Evolutionary conservation across 2,888 invertebrate genomes (phyloP).

Genomic region (Dicyrtomina minuta): DNA sequence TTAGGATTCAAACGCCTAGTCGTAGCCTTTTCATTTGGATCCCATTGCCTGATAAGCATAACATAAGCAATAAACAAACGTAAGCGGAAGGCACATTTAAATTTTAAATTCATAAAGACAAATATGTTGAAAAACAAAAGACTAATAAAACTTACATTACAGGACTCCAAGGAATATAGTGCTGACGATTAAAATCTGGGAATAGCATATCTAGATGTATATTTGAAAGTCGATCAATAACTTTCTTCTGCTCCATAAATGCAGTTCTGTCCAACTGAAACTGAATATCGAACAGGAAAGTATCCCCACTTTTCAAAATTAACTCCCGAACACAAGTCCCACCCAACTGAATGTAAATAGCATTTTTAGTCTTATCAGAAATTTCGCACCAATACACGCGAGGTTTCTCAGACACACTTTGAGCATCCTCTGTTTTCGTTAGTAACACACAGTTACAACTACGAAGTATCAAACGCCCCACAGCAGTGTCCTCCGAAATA

Average conservation of each 20-base stretch:
- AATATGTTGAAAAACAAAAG: no score
- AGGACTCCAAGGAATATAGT: slow-evolving; percentile 70
- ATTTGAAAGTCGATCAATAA: slow-evolving; percentile 73
- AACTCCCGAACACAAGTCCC: slow-evolving; percentile 67
- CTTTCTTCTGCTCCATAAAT: slow-evolving; percentile 81
- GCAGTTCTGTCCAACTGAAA: slow-evolving; percentile 78
- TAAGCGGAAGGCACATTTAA: no score
- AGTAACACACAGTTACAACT: slow-evolving; percentile 72
- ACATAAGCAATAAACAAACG: no score
- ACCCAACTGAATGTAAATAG: slow-evolving; percentile 72
- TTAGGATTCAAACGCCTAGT: slow-evolving; percentile 67
- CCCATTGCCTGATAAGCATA: slow-evolving; percentile 70
- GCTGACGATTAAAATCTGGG: slow-evolving; percentile 66
- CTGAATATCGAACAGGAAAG: slow-evolving; percentile 68
- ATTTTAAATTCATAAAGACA: no score
- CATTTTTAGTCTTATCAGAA: slow-evolving; percentile 77
- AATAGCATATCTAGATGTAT: slow-evolving; percentile 66
- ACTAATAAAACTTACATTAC: slow-evolving; percentile 57
- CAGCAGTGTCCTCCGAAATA: slow-evolving; percentile 78
- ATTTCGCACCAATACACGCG: slow-evolving; percentile 72
- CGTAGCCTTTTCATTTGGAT: slow-evolving; percentile 62
- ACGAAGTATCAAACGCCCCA: slow-evolving; percentile 74
- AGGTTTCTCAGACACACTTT: slow-evolving; percentile 36
- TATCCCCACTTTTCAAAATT: slow-evolving; percentile 62
- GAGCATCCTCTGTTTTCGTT: slow-evolving; percentile 55